Conservation (phyloP, 2,888 invertebrate species). For the Sicus ferrugineus region DNA sequence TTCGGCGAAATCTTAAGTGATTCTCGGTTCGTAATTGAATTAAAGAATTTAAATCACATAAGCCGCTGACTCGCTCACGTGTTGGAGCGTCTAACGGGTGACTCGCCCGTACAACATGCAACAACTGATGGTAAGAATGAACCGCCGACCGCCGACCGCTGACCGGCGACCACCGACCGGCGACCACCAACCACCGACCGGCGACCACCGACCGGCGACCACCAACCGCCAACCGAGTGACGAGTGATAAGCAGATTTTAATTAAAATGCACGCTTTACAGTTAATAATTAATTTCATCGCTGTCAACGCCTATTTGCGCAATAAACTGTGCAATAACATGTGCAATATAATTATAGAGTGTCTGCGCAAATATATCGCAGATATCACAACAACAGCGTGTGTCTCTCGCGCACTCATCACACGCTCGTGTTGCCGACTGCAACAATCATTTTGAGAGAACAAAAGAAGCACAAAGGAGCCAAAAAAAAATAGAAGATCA, state of each 20-base stretch:
- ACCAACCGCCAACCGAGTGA: not conserved
- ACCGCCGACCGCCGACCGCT: too few relatives aligned
- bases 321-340: slow-evolving; percentile 10
- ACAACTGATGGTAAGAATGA: too few relatives aligned
- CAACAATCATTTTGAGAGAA: not conserved
- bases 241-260: not conserved
- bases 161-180: too few relatives aligned
- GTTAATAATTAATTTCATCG: slow-evolving; percentile 13
- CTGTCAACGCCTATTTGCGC: slow-evolving; percentile 6
- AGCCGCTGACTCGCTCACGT: too few relatives aligned
- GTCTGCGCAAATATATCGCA: not conserved
- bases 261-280: slow-evolving; percentile 3
- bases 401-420: not conserved
- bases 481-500: too few relatives aligned
- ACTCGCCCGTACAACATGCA: too few relatives aligned
- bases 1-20: too few relatives aligned
- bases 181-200: too few relatives aligned
- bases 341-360: slow-evolving; percentile 7
- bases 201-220: too few relatives aligned
- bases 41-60: too few relatives aligned
- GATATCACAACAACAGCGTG: not conserved
- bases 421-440: not conserved
- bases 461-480: not conserved
- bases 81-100: too few relatives aligned
- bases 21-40: too few relatives aligned